These are phyloP conservation scores for Lycopodina hypogea DNA, from an alignment of 37 sponge, comb jelly and placozoan genomes.

Conservation along the genomic window DNA sequence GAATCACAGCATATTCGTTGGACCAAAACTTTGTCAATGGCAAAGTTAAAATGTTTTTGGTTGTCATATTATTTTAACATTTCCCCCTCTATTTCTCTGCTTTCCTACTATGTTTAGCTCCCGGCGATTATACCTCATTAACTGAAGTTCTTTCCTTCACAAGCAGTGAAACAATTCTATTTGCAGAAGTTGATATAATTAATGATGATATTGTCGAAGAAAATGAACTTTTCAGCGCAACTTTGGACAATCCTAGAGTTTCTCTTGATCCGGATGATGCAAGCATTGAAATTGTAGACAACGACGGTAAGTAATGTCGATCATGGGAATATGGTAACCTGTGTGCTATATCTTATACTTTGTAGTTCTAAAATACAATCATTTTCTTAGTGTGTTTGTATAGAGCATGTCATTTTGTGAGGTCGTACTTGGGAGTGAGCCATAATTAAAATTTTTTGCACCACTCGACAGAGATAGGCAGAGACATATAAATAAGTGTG, in stretches of 20 bases:
- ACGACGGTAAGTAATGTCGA: slow-evolving; percentile 18
- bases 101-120: slow-evolving; percentile 1
- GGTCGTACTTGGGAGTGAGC: not conserved
- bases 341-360: not conserved
- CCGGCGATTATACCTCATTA: not conserved
- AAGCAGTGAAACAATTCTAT: not conserved
- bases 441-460: not conserved
- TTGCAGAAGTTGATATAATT: not conserved
- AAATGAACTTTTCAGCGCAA: not conserved
- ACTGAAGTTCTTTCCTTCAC: not conserved
- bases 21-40: too few relatives aligned
- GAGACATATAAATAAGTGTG: too few relatives aligned
- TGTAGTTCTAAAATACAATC: not conserved
- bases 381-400: not conserved
- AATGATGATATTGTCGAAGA: slow-evolving; percentile 1
- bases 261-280: not conserved
- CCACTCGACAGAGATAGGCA: too few relatives aligned
- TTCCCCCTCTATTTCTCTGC: not conserved
- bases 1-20: too few relatives aligned
- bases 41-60: too few relatives aligned
- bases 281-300: slow-evolving; percentile 4
- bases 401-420: not conserved
- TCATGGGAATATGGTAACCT: not conserved
- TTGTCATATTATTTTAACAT: not conserved
- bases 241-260: not conserved